phyloP scores from a whole-genome alignment of 2,113 vertebrate species.

The Dasypus novemcinctus region DNA sequence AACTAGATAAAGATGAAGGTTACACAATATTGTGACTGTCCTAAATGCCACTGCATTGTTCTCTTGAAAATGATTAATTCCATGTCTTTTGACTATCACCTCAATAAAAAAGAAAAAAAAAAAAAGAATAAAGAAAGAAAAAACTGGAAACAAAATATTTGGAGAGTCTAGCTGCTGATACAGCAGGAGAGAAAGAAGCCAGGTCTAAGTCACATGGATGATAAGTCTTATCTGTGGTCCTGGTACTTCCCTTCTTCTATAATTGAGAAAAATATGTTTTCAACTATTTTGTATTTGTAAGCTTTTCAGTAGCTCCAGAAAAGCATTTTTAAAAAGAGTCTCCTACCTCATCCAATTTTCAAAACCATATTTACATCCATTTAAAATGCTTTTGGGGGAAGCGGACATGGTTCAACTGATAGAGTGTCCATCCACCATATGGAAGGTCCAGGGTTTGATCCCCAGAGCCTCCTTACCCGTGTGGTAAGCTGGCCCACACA shows the following conservation, averaged over 20 bases:
- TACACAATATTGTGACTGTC: not conserved
- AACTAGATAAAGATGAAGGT: not conserved
- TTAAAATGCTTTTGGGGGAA: not conserved
- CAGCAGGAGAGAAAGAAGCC: not conserved
- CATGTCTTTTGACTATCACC: not conserved
- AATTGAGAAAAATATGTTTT: not conserved
- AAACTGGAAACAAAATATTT: no score
- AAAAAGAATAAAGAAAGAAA: not conserved
- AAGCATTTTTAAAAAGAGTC: not conserved
- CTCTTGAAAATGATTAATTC: not conserved
- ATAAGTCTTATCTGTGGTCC: not conserved
- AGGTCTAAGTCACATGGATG: not conserved
- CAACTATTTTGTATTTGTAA: not conserved
- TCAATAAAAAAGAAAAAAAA: not conserved
- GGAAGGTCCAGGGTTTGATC: no score
- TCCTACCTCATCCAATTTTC: not conserved
- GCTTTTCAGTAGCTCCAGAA: not conserved
- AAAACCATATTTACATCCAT: not conserved
- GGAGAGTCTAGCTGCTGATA: not conserved
- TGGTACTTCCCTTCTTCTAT: not conserved
- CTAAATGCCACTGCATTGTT: not conserved
- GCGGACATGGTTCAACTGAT: no score
- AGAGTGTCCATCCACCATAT: no score
- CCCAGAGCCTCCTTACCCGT: no score
- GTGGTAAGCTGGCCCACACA: no score